These are phyloP conservation scores for Chaetodon trifascialis DNA, from an alignment of 2,113 vertebrate species.

Conservation along the genomic window DNA sequence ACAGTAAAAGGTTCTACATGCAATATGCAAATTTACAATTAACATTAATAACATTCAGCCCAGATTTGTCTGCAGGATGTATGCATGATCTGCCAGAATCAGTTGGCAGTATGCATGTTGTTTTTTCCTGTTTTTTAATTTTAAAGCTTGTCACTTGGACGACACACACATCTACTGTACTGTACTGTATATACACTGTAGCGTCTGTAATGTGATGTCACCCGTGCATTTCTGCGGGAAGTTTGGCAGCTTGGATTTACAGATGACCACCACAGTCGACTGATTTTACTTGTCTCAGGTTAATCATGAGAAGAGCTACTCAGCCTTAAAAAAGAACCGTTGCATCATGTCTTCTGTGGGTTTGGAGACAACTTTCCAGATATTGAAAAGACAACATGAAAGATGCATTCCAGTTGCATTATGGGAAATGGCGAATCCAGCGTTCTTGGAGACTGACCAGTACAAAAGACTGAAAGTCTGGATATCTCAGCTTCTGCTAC, in stretches of 20 bases:
- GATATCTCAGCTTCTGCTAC: neutral
- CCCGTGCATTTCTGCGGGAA: neutral
- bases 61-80: neutral
- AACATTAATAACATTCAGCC: conserved; percentile 5
- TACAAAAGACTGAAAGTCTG: neutral
- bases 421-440: neutral
- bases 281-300: neutral
- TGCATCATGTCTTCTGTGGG: neutral
- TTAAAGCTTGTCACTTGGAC: neutral
- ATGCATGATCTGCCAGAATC: neutral
- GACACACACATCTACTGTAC: neutral
- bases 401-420: neutral
- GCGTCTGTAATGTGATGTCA: neutral
- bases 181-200: neutral
- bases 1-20: conserved; percentile 20
- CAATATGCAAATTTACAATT: conserved; percentile 7
- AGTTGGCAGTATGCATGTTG: neutral
- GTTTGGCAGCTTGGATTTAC: neutral
- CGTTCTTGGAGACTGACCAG: neutral
- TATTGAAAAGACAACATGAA: neutral
- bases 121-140: neutral
- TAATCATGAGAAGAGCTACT: neutral
- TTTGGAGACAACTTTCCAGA: neutral
- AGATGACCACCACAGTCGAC: neutral
- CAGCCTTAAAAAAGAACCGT: neutral